These are phyloP conservation scores for Stenodera caucasica DNA, from an alignment of 2,888 invertebrate genomes.

Conservation along the genomic window DNA sequence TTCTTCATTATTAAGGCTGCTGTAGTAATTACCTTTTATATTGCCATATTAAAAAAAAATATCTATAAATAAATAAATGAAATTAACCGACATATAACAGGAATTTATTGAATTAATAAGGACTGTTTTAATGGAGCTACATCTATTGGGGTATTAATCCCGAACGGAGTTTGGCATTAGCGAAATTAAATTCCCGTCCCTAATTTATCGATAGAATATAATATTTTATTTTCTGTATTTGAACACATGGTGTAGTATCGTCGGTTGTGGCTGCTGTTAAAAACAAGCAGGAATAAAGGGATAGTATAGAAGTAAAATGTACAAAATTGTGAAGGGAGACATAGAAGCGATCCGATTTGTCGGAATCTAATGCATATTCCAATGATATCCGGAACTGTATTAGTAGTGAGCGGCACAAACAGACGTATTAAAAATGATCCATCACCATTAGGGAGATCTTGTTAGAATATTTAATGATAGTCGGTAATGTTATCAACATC, in stretches of 20 bases:
- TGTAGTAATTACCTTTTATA: too few species aligned
- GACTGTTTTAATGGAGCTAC: slow-evolving; percentile 43
- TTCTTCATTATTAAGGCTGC: too few species aligned
- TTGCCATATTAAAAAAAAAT: background rate
- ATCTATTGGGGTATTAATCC: slow-evolving; percentile 46
- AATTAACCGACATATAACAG: slow-evolving; percentile 34
- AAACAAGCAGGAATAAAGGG: background rate
- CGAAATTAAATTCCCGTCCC: slow-evolving; percentile 47
- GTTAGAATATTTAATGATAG: slow-evolving; percentile 1
- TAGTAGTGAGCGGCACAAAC: slow-evolving; percentile 18
- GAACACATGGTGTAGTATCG: slow-evolving; percentile 45
- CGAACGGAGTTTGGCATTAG: slow-evolving; percentile 44
- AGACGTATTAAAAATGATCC: too few species aligned
- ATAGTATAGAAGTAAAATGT: background rate
- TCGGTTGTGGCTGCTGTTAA: background rate
- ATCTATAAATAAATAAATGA: slow-evolving; percentile 33
- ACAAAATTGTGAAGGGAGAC: background rate
- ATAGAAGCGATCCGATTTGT: background rate
- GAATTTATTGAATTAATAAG: slow-evolving; percentile 53
- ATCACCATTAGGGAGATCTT: too few species aligned
- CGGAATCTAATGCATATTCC: slow-evolving; percentile 32
- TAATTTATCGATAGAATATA: slow-evolving; percentile 49
- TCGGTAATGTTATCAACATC: background rate
- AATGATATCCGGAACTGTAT: slow-evolving; percentile 29
- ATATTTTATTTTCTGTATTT: slow-evolving; percentile 43